Evolutionary conservation across 1,140 invertebrate species (phyloP).

Genomic region (Mactra quadrangularis): DNA sequence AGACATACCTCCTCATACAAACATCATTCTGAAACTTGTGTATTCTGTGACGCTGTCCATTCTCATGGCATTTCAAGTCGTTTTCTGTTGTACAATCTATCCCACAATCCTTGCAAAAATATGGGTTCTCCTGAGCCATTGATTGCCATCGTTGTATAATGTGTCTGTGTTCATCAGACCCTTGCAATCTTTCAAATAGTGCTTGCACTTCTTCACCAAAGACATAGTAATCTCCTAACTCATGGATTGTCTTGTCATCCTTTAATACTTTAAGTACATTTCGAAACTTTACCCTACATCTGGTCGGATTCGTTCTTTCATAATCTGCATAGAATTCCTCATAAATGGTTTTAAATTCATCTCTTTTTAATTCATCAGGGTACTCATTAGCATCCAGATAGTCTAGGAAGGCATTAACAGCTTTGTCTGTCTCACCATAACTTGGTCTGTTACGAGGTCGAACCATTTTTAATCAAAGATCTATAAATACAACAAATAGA

Average conservation of each 20-base stretch:
- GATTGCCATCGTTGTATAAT: constrained; percentile 17
- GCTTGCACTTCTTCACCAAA: constrained; percentile 32
- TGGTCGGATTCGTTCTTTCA: background rate
- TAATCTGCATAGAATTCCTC: background rate
- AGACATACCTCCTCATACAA: constrained; percentile 7
- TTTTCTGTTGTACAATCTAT: constrained; percentile 20
- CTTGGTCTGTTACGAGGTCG: too few species aligned
- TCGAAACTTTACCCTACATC: background rate
- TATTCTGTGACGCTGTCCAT: constrained; percentile 23
- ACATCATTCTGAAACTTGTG: constrained; percentile 39
- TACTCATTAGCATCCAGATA: too few species aligned
- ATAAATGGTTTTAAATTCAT: constrained; percentile 8
- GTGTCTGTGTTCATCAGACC: background rate
- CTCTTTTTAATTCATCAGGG: too few species aligned
- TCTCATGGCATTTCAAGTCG: constrained; percentile 12
- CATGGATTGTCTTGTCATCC: constrained; percentile 1
- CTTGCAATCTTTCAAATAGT: constrained; percentile 1
- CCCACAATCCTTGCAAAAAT: constrained; percentile 33
- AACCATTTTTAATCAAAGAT: too few species aligned
- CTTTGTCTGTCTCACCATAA: too few species aligned
- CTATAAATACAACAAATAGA: too few species aligned
- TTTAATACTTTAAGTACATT: background rate
- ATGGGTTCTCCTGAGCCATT: constrained; percentile 8
- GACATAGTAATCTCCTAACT: constrained; percentile 32
- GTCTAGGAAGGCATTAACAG: too few species aligned